phyloP scores from a whole-genome alignment of 2,797 vertebrate species.

The Dendrocincla fuliginosa region DNA sequence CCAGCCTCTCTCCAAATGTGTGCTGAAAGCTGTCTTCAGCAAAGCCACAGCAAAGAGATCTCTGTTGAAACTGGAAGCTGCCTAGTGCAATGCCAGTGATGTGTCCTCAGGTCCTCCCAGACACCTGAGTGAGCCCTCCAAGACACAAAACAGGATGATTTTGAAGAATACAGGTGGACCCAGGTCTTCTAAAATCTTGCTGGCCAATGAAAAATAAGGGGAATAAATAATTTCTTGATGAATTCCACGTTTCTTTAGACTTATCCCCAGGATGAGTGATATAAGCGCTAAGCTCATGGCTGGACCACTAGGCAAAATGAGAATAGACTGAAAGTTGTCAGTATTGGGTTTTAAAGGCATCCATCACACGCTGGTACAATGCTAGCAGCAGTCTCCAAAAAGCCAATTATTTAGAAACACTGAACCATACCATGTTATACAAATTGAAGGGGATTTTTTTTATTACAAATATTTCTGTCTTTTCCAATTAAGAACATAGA shows the following conservation, averaged over 20 bases:
- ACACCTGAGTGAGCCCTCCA: neutral
- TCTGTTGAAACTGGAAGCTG: neutral
- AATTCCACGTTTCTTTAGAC: neutral
- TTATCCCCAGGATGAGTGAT: neutral
- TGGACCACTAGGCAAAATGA: neutral
- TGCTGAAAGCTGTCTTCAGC: neutral
- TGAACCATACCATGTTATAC: neutral
- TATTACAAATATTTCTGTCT: neutral
- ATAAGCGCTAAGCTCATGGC: neutral
- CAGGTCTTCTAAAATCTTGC: neutral
- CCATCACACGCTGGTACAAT: neutral
- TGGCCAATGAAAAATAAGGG: neutral
- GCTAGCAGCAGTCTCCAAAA: neutral
- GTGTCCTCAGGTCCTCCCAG: neutral
- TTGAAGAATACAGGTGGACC: neutral
- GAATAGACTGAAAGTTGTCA: neutral
- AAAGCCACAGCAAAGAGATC: neutral
- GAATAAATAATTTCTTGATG: neutral
- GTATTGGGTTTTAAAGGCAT: neutral
- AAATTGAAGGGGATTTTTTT: neutral
- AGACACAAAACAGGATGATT: neutral
- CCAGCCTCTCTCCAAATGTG: neutral
- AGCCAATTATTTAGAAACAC: constrained; percentile 20
- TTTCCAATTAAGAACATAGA: neutral
- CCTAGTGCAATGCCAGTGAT: neutral